Percentiles rank a stretch among this genome's conserved stretches.
phyloP scores from a whole-genome alignment of 1,140 invertebrate species.

The Drosophila carrolli region DNA sequence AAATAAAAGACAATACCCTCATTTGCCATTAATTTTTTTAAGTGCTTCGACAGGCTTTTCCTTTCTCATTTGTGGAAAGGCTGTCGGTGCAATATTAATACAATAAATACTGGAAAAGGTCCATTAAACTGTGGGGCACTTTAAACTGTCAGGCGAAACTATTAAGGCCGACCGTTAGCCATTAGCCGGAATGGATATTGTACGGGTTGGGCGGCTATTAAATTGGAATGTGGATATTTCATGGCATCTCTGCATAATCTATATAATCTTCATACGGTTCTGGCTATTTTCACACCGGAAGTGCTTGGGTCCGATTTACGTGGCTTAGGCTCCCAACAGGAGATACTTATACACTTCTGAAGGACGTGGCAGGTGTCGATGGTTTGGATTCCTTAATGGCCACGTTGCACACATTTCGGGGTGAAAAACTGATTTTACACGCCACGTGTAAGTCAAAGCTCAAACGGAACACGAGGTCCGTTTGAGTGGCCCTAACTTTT shows the following conservation, averaged over 20 bases:
- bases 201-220: conserved; percentile 14
- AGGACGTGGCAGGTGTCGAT: conserved; percentile 26
- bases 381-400: conserved; percentile 23
- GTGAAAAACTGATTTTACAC: conserved; percentile 69
- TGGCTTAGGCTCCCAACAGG: background rate
- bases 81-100: conserved; percentile 59
- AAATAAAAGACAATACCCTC: background rate
- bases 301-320: conserved; percentile 26
- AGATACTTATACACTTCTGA: conserved; percentile 44
- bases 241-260: conserved; percentile 18
- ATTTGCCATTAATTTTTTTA: background rate
- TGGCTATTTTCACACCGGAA: conserved; percentile 36
- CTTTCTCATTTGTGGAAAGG: conserved; percentile 8
- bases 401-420: conserved; percentile 49
- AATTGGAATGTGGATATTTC: conserved; percentile 28
- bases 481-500: conserved; percentile 69
- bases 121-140: conserved; percentile 71
- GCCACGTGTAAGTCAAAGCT: conserved; percentile 21
- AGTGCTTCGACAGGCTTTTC: conserved; percentile 6
- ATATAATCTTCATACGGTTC: conserved; percentile 27
- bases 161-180: conserved; percentile 38
- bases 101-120: conserved; percentile 72
- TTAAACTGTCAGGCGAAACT: conserved; percentile 63
- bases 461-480: conserved; percentile 5
- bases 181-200: conserved; percentile 19